Evolutionary conservation across 64 coral and sea anemone genomes (phyloP), one percentile per base, ranked within the genome.

Genomic region (Exaiptasia diaphana): DNA sequence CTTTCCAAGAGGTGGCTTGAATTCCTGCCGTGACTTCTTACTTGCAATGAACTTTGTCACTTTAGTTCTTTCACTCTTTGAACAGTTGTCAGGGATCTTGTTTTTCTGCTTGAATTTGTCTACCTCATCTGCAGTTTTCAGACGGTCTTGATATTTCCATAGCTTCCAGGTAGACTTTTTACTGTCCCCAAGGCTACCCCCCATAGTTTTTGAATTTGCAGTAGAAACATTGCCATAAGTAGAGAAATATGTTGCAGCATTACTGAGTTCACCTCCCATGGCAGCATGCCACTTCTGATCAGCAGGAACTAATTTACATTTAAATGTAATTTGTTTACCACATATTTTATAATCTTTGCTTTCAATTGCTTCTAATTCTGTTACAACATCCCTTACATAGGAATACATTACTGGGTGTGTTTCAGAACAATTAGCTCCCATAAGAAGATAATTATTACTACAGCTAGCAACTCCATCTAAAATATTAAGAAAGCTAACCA

Each of bases 391-490:
- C 50, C 75, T 88, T n/a, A 72, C 60, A 78, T 41, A 88, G 40
- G 49, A 39, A 37, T 37, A 67, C 64, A 71, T 88, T 20, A 55
- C 39, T 29, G 71, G 70, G 54, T 41, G 38, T 38, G 71, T 65
- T 37, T 76, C 83, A 57, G 38, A 69, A 86, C 83, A 86, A 29
- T 87, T 79, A 30, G 85, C 85, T 24, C 73, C 85, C 60, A 78
- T 53, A 11, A 78, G 20, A 7, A 76, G 40, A 64, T 53, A 33
- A 39, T 87, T 87, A 27, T 78, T 49, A 44, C 68, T 74, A 49
- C 77, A 74, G 34, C 75, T 88, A 26, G 75, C 54, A 38, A 88
- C 85, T 23, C 55, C 29, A 33, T 88, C 22, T 5, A 86, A 44
- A 0, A 86, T 18, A 37, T 86, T 88, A 5, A 88, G 64, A 59